A percentile compares a stretch with the other conserved stretches of the same genome.
These are phyloP conservation scores for Drosophila grimshawi DNA, from an alignment of 1,140 invertebrate species.

Conservation along the genomic window DNA sequence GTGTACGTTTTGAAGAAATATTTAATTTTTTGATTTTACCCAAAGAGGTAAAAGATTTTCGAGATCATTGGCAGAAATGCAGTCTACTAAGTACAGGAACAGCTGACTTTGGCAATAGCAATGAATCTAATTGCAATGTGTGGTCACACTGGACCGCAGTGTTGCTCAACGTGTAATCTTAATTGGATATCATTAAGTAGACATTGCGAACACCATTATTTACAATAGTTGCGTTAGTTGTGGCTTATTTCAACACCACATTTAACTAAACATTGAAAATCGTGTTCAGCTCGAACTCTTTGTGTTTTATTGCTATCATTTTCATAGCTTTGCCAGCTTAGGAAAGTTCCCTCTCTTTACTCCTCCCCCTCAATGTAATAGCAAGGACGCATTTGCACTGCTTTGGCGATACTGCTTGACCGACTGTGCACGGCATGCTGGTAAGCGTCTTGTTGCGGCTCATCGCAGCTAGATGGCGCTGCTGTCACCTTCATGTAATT, in stretches of 20 bases:
- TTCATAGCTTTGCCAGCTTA: background rate
- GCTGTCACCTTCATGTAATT: background rate
- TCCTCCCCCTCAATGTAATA: slow-evolving; percentile 10
- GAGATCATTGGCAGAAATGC: too few relatives aligned
- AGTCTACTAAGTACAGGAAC: background rate
- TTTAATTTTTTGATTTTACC: too few relatives aligned
- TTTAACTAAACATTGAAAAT: background rate
- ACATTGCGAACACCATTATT: background rate
- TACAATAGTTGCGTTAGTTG: background rate
- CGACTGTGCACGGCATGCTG: slow-evolving; percentile 7
- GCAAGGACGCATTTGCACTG: slow-evolving; percentile 65
- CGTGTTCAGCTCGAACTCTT: too few relatives aligned
- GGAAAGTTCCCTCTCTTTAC: background rate
- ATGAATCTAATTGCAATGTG: too few relatives aligned
- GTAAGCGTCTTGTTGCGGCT: slow-evolving; percentile 20
- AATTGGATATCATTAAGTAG: background rate
- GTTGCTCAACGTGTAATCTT: background rate
- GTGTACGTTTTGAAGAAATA: too few relatives aligned
- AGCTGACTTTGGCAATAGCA: background rate
- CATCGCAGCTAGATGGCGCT: slow-evolving; percentile 55
- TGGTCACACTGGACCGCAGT: background rate
- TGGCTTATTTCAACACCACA: background rate
- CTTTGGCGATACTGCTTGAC: slow-evolving; percentile 53
- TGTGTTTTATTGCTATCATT: background rate
- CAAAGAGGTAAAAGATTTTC: too few relatives aligned